Evolutionary conservation across 2,113 vertebrate genomes (phyloP).

Genomic region (Lampris incognitus): DNA sequence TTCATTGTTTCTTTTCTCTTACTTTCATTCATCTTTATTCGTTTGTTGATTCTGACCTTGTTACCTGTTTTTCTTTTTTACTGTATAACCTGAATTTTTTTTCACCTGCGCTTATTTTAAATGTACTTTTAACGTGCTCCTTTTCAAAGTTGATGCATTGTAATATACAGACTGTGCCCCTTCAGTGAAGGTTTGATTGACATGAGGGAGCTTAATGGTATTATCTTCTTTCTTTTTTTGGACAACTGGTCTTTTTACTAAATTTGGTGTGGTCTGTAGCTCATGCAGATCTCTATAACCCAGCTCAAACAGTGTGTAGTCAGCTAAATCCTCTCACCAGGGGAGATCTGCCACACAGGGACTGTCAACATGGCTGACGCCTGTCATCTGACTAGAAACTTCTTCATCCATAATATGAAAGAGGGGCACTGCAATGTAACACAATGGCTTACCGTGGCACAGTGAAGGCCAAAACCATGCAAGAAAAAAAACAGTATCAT

Average conservation of each 20-base stretch:
- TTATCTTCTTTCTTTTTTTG: neutral
- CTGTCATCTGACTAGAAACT: constrained; percentile 45
- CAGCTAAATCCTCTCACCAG: constrained; percentile 13
- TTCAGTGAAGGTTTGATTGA: too few relatives aligned
- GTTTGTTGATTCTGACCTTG: too few relatives aligned
- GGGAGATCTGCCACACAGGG: constrained; percentile 21
- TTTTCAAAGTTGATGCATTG: too few relatives aligned
- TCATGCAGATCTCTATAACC: neutral
- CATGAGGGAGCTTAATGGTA: neutral
- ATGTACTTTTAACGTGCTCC: too few relatives aligned
- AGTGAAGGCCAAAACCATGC: neutral
- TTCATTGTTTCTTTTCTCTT: too few relatives aligned
- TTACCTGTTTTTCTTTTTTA: too few relatives aligned
- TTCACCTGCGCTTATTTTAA: too few relatives aligned
- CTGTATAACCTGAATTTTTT: too few relatives aligned
- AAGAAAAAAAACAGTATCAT: neutral
- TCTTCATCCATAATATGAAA: constrained; percentile 50
- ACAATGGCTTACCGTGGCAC: constrained; percentile 7
- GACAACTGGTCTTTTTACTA: constrained; percentile 4
- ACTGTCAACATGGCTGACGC: constrained; percentile 17
- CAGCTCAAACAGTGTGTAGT: neutral
- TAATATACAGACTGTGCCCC: too few relatives aligned
- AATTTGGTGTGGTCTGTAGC: constrained; percentile 25
- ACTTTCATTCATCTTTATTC: too few relatives aligned
- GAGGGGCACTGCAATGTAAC: constrained; percentile 2